phyloP scores from a whole-genome alignment of 2,113 vertebrate genomes.

The Carassius gibelio region DNA sequence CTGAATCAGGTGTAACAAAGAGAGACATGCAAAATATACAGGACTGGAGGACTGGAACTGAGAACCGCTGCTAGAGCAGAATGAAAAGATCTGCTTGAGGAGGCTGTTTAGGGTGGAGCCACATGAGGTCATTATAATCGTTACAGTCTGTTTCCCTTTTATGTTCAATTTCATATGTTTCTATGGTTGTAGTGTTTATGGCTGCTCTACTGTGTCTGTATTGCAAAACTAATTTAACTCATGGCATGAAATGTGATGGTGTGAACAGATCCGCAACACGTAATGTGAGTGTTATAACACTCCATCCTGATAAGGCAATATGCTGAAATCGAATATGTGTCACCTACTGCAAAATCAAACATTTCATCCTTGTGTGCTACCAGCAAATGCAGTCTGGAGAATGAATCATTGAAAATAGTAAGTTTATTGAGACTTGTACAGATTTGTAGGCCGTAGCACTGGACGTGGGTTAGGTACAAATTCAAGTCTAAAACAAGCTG shows the following conservation, averaged over 20 bases:
- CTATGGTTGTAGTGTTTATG: slow-evolving; percentile 6
- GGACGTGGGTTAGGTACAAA: neutral
- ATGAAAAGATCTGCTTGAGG: neutral
- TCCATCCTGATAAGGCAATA: slow-evolving; percentile 29
- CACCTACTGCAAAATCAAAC: slow-evolving; percentile 3
- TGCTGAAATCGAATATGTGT: slow-evolving; percentile 11
- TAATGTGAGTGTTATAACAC: slow-evolving; percentile 19
- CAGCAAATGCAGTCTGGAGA: neutral
- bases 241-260: slow-evolving; percentile 1
- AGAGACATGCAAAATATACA: no score
- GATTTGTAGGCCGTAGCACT: neutral
- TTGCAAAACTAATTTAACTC: slow-evolving; percentile 24
- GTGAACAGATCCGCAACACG: slow-evolving; percentile 17
- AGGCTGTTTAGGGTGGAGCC: neutral
- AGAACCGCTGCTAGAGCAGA: neutral
- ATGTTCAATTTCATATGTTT: slow-evolving; percentile 7
- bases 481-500: neutral
- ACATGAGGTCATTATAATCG: neutral
- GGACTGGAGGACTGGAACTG: no score
- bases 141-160: neutral
- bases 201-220: slow-evolving; percentile 13
- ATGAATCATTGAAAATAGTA: neutral
- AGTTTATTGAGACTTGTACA: neutral
- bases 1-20: no score
- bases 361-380: neutral